Percentiles rank a stretch among this genome's conserved stretches.
Conservation (phyloP, 2,888 invertebrate species). For the Melipona bicolor region DNA sequence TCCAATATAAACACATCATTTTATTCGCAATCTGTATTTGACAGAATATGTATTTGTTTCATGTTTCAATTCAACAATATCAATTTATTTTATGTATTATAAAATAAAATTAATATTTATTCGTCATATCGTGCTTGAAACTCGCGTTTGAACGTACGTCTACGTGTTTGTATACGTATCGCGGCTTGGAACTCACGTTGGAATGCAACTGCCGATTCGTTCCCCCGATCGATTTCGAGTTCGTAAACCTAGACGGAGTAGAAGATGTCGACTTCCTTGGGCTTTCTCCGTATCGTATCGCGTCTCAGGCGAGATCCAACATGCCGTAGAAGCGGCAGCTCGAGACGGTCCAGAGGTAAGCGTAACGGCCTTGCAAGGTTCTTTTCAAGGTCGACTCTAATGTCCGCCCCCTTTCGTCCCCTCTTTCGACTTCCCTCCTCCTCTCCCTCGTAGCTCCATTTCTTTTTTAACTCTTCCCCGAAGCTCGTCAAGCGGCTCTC, state of each 20-base stretch:
- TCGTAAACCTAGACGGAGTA: constrained; percentile 52
- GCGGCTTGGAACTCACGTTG: not conserved
- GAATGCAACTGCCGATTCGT: constrained; percentile 2
- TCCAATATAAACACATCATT: too few species aligned
- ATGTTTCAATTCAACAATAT: too few species aligned
- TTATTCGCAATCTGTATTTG: too few species aligned
- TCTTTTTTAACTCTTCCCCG: constrained; percentile 53
- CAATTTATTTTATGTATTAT: too few species aligned
- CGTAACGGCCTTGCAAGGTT: constrained; percentile 80
- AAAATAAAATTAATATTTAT: too few species aligned
- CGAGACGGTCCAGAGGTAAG: constrained; percentile 74
- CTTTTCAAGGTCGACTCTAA: constrained; percentile 78
- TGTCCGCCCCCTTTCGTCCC: constrained; percentile 66
- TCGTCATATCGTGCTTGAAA: too few species aligned
- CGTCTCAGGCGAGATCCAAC: constrained; percentile 70
- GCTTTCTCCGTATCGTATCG: constrained; percentile 75
- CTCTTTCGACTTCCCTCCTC: constrained; percentile 25
- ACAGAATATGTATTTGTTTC: too few species aligned
- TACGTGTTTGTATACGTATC: too few species aligned
- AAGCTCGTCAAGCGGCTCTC: constrained; percentile 44
- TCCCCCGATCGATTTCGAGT: constrained; percentile 55
- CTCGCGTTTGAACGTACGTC: too few species aligned
- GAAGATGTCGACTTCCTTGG: constrained; percentile 34
- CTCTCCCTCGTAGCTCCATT: constrained; percentile 34
- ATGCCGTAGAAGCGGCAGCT: constrained; percentile 41